Conservation (phyloP, 2,113 vertebrate genomes). For the Ia io region DNA sequence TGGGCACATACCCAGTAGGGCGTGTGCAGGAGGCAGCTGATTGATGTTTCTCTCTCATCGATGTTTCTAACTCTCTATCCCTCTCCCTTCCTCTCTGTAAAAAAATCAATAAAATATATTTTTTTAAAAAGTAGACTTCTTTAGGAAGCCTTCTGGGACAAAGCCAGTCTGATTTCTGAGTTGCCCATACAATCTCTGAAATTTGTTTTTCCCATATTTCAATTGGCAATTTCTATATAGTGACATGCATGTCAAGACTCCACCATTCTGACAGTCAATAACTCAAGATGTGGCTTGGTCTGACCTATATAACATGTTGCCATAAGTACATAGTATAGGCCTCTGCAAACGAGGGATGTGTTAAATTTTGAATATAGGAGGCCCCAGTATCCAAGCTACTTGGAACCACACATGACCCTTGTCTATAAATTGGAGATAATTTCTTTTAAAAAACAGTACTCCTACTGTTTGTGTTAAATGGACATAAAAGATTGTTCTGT, state of each 20-base stretch:
- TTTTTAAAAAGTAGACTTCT: background rate
- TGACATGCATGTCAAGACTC: background rate
- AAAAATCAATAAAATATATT: too few species aligned
- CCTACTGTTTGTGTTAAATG: background rate
- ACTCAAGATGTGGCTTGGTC: background rate
- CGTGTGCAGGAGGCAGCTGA: too few species aligned
- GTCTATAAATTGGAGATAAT: background rate
- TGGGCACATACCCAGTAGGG: too few species aligned
- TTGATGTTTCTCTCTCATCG: too few species aligned
- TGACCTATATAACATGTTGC: background rate
- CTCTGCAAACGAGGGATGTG: background rate
- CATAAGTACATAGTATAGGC: background rate
- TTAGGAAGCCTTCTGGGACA: background rate
- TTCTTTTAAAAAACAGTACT: background rate
- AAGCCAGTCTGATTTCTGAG: slow-evolving; percentile 15
- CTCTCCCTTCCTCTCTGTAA: too few species aligned
- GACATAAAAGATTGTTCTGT: background rate
- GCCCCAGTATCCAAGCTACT: background rate
- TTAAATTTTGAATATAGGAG: background rate
- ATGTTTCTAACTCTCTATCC: too few species aligned
- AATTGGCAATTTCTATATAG: background rate
- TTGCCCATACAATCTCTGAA: background rate
- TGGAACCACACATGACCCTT: background rate
- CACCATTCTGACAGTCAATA: background rate
- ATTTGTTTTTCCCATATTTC: background rate